Evolutionary conservation across 2,888 invertebrate genomes (phyloP).

Genomic region (Sinelater perroti): DNA sequence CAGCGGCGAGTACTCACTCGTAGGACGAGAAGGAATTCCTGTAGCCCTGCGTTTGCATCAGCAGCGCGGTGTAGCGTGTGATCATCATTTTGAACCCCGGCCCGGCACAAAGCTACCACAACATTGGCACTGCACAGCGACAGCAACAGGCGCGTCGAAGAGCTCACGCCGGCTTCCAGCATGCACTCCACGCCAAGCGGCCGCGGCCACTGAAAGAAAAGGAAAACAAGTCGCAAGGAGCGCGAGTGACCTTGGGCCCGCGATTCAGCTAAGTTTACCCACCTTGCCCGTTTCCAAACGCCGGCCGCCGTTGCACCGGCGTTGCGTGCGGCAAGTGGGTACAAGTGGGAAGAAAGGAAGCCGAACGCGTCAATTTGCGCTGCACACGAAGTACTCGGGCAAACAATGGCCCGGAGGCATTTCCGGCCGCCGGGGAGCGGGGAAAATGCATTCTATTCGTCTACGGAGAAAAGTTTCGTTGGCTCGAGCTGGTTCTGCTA

Average conservation of each 20-base stretch:
- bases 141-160: slow-evolving; percentile 3
- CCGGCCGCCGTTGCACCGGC: too few relatives aligned
- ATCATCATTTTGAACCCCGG: slow-evolving; percentile 67
- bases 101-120: slow-evolving; percentile 6
- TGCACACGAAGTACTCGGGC: slow-evolving; percentile 14
- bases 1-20: slow-evolving; percentile 47
- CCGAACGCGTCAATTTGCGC: slow-evolving; percentile 2
- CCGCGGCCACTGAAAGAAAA: slow-evolving; percentile 38
- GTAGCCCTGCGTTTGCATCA: slow-evolving; percentile 69
- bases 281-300: slow-evolving; percentile 38
- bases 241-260: slow-evolving; percentile 43
- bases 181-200: slow-evolving; percentile 32
- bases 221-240: slow-evolving; percentile 38
- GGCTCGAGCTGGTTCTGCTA: slow-evolving; percentile 29
- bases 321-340: neutral
- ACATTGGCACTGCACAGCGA: too few relatives aligned
- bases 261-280: slow-evolving; percentile 46
- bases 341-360: slow-evolving; percentile 20
- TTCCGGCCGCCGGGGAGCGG: slow-evolving; percentile 28
- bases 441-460: too few relatives aligned
- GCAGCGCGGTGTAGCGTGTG: slow-evolving; percentile 74
- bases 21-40: slow-evolving; percentile 58
- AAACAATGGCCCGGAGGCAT: slow-evolving; percentile 18
- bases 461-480: slow-evolving; percentile 23
- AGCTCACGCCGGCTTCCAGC: slow-evolving; percentile 12